Evolutionary conservation across 2,888 invertebrate species (phyloP), one percentile per base, ranked within the genome.

Genomic region (Anaspis maculata): DNA sequence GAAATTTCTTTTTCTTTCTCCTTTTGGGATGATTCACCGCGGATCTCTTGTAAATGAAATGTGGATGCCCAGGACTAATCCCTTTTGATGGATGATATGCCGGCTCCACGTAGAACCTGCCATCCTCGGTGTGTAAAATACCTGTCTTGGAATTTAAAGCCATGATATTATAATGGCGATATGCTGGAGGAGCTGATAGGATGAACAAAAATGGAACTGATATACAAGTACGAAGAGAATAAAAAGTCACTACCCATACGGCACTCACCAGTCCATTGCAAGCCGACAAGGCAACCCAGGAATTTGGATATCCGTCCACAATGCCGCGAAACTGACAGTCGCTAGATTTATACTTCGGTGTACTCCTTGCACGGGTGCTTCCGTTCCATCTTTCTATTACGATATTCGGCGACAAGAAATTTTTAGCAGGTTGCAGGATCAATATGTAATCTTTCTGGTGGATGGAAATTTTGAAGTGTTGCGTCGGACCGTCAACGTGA

Each of bases 281-380:
- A 11, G 87, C 76, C 9, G 87, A 87, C 34, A 90, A 60, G 11
- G 88, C 86, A 30, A 86, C 82, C 43, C 69, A 74, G 21, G 87
- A 86, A 34, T 68, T 66, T 3, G 73, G 66, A 45, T 84, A 79
- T 26, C 82, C 84, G 32, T 76, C 69, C 39, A 90, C 72, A 48
- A 74, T 67, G 46, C 90, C 90, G 37, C 79, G 79, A 65, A 81
- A 88, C 68, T 88, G 88, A 62, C 89, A 89, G 32, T 71, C 67
- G 22, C 72, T 74, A 39, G 74, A 71, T 29, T 71, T 62, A 14
- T 64, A 58, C 37, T 61, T 61, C 25, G 73, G 71, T 47, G 62
- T 66, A 25, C 64, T 59, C 36, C 79, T 70, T 35, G 71, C 70
- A 41, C 77, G 69, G 27, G 70, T 66, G 44, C 69, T 64, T 22